A percentile compares a stretch with the other conserved stretches of the same genome.
Conservation (phyloP, 2,888 invertebrate species). For the Caenorhabditis sp. region DNA sequence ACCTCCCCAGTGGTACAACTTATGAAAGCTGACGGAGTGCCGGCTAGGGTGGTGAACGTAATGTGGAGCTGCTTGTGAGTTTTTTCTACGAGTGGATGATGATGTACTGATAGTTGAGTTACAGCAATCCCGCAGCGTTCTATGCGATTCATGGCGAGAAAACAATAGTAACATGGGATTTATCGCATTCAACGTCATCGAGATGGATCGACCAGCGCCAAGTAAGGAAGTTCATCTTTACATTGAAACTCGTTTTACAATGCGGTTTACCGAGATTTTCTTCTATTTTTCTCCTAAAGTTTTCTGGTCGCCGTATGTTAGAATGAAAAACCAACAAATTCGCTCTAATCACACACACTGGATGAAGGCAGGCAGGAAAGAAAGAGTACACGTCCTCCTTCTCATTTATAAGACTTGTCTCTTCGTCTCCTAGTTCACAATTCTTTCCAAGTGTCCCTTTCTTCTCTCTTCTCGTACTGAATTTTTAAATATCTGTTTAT, state of each 20-base stretch:
- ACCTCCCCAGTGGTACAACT: constrained; percentile 25
- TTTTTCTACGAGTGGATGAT: background rate
- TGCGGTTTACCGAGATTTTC: background rate
- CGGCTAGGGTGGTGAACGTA: constrained; percentile 20
- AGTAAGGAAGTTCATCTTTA: constrained; percentile 10
- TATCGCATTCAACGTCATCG: constrained; percentile 14
- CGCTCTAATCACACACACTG: too few relatives aligned
- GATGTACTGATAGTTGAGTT: background rate
- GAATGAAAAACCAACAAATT: too few relatives aligned
- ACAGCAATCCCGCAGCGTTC: constrained; percentile 31
- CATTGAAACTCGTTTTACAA: background rate
- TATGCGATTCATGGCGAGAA: constrained; percentile 24
- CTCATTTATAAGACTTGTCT: too few relatives aligned
- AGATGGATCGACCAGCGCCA: constrained; percentile 10
- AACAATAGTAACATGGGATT: constrained; percentile 23
- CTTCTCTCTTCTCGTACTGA: too few relatives aligned
- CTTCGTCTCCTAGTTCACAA: too few relatives aligned
- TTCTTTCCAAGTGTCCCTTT: too few relatives aligned
- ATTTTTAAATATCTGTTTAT: too few relatives aligned
- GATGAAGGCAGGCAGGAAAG: too few relatives aligned
- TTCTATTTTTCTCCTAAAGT: too few relatives aligned
- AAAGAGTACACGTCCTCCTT: too few relatives aligned
- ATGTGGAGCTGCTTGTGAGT: constrained; percentile 27
- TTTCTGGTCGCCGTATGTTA: too few relatives aligned
- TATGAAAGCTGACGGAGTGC: constrained; percentile 7